phyloP scores from a whole-genome alignment of 1,140 invertebrate species.

The Lepidurus packardi region DNA sequence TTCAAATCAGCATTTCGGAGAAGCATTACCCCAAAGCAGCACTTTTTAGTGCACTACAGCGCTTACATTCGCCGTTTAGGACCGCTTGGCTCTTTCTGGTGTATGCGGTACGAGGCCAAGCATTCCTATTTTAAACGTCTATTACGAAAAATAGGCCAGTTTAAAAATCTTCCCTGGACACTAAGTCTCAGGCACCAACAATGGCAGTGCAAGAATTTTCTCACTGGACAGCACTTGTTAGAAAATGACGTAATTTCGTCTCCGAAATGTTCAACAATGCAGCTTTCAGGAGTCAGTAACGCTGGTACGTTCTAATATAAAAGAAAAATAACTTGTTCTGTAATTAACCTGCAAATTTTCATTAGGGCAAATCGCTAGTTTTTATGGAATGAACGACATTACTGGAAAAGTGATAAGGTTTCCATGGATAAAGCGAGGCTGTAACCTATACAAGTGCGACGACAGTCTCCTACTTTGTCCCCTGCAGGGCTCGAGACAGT shows the following conservation, averaged over 20 bases:
- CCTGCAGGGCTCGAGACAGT: not conserved
- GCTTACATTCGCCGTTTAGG: constrained; percentile 24
- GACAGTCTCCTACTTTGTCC: not conserved
- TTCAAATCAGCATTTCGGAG: constrained; percentile 26
- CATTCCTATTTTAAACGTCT: constrained; percentile 32
- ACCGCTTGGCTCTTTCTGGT: constrained; percentile 19
- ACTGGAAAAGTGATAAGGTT: too few relatives aligned
- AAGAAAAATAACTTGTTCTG: too few relatives aligned
- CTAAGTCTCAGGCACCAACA: constrained; percentile 26
- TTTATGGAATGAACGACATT: too few relatives aligned
- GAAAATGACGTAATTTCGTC: not conserved
- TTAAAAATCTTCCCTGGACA: constrained; percentile 26
- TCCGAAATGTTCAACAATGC: not conserved
- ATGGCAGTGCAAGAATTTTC: constrained; percentile 5
- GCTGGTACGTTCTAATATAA: not conserved
- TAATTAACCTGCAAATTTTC: too few relatives aligned
- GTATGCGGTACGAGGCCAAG: constrained; percentile 34
- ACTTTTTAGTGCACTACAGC: constrained; percentile 29
- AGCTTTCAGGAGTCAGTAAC: not conserved
- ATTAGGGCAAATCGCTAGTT: too few relatives aligned
- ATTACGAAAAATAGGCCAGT: constrained; percentile 20
- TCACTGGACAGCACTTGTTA: not conserved
- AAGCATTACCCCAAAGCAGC: constrained; percentile 29
- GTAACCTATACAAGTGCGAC: not conserved
- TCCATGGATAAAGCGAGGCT: not conserved